Conservation (phyloP, 2,797 vertebrate species). For the Mallotus villosus region DNA sequence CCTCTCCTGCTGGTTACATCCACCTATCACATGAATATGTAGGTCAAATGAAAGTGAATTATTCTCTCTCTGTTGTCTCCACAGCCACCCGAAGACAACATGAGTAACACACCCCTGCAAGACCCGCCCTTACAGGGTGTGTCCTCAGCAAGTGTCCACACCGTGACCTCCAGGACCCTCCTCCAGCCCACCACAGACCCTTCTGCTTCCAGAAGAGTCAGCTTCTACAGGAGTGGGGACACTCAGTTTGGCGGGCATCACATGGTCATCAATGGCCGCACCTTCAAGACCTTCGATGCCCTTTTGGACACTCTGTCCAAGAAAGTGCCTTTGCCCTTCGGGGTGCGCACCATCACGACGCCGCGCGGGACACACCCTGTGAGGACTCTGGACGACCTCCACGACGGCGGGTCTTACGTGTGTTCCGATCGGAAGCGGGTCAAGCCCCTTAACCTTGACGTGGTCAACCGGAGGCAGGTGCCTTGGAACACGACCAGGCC, state of each 20-base stretch:
- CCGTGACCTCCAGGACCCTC: slow-evolving; percentile 54
- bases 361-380: slow-evolving; percentile 84
- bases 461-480: slow-evolving; percentile 77
- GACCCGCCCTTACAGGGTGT: slow-evolving; percentile 64
- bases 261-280: slow-evolving; percentile 86
- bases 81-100: slow-evolving; percentile 53
- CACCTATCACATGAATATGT: too few species aligned
- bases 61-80: slow-evolving; percentile 23
- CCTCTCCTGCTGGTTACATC: background rate
- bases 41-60: background rate
- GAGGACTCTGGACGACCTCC: slow-evolving; percentile 83
- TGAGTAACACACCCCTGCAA: slow-evolving; percentile 80
- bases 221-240: slow-evolving; percentile 97
- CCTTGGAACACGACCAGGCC: slow-evolving; percentile 86
- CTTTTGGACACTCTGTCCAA: slow-evolving; percentile 89
- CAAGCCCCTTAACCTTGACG: slow-evolving; percentile 87
- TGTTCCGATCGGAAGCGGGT: slow-evolving; percentile 89
- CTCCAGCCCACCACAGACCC: slow-evolving; percentile 69
- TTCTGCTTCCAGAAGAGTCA: slow-evolving; percentile 83
- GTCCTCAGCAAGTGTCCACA: slow-evolving; percentile 75
- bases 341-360: slow-evolving; percentile 93
- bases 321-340: slow-evolving; percentile 92
- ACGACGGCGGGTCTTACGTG: slow-evolving; percentile 91
- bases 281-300: slow-evolving; percentile 93
- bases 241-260: slow-evolving; percentile 87